These are phyloP conservation scores for Sterna hirundo DNA, from an alignment of 2,113 vertebrate genomes.

Conservation along the genomic window DNA sequence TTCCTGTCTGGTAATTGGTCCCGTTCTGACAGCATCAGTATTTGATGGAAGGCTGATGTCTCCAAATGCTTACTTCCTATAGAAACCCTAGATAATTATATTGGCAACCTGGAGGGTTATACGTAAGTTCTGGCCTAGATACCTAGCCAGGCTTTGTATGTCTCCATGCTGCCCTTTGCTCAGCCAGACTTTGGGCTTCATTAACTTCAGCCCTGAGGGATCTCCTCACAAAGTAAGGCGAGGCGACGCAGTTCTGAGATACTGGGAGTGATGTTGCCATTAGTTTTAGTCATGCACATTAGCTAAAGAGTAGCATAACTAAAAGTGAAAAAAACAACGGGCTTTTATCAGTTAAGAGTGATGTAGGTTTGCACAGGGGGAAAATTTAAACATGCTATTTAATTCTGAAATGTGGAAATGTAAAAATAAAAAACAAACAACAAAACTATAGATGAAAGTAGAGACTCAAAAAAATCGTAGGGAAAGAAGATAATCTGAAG, in stretches of 20 bases:
- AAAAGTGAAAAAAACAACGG: not conserved
- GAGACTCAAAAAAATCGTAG: not conserved
- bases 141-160: not conserved
- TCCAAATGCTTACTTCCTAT: not conserved
- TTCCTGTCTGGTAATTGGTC: not conserved
- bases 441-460: not conserved
- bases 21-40: not conserved
- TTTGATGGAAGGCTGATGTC: not conserved
- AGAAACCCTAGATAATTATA: not conserved
- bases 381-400: not conserved
- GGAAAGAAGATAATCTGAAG: not conserved
- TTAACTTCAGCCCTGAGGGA: not conserved
- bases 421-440: not conserved
- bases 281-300: not conserved
- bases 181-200: not conserved
- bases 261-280: not conserved
- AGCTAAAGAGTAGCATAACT: not conserved
- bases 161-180: not conserved
- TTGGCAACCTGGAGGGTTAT: not conserved
- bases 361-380: not conserved
- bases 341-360: not conserved
- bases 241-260: not conserved
- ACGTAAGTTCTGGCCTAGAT: not conserved
- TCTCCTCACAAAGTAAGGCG: not conserved
- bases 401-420: not conserved